Evolutionary conservation across 1,140 invertebrate species (phyloP).

Genomic region (Zaprionus tsacasi): DNA sequence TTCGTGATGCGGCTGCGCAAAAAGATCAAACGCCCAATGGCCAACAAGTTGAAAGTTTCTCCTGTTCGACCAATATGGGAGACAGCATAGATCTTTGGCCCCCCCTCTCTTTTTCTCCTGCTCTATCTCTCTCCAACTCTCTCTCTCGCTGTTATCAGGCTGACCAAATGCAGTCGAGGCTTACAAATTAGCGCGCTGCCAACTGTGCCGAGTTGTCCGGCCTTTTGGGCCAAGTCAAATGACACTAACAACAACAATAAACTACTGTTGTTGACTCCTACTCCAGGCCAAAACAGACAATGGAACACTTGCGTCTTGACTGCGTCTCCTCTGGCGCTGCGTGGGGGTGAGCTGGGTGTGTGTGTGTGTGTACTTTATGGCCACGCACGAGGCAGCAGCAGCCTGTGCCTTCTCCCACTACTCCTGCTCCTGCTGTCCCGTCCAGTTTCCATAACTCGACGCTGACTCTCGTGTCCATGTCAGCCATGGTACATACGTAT

Average conservation of each 20-base stretch:
- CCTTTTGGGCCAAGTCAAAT: constrained; percentile 73
- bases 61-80: constrained; percentile 69
- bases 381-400: constrained; percentile 59
- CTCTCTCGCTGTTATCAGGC: constrained; percentile 62
- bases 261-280: constrained; percentile 77
- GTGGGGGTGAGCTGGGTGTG: constrained; percentile 65
- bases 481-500: constrained; percentile 35
- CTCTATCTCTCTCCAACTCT: constrained; percentile 5
- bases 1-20: constrained; percentile 72
- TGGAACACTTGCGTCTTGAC: constrained; percentile 73
- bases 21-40: constrained; percentile 76
- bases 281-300: constrained; percentile 46
- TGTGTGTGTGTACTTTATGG: constrained; percentile 72
- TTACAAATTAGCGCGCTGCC: constrained; percentile 82
- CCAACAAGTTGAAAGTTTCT: constrained; percentile 65
- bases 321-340: constrained; percentile 52
- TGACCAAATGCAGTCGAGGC: constrained; percentile 69
- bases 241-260: constrained; percentile 83
- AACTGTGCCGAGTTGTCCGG: constrained; percentile 64
- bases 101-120: not conserved
- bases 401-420: constrained; percentile 10
- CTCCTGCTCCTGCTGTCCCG: constrained; percentile 14
- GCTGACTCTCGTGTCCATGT: constrained; percentile 58
- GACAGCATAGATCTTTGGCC: constrained; percentile 34
- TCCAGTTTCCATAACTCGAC: constrained; percentile 56